Base-by-base conservation (phyloP, 64 coral and sea anemone species). In the Dendronephthya gigantea region DNA sequence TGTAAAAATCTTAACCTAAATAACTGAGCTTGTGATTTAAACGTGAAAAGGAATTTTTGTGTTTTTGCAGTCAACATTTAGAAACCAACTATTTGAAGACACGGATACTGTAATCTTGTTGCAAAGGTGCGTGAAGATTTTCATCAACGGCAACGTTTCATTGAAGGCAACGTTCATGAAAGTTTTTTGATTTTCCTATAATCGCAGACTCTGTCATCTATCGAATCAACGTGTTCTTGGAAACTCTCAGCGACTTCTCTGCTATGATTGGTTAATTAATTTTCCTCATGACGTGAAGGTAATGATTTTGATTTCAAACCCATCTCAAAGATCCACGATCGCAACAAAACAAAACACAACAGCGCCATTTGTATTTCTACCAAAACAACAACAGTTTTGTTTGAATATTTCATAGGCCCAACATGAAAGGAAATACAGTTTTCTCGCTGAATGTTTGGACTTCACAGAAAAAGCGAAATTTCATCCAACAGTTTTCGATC, bases 71-170 rank as follows among this genome's bases (percentile, higher is more conserved):
- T 39, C 93, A 14, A 91, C 93, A 50, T 97, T 97, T 50, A 90
- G 87, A 35, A 85, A 83, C 30, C 89, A 97, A 31, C 90, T 97
- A 84, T 97, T 97, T 88, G 85, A 90, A 70, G 91, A 97, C 82
- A 79, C 85, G 19, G 94, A 97, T 35, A 92, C 90, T 17, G 30
- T 93, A 32, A 81, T 93, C 19, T 81, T 97, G 52, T 82, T 97
- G 17, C 91, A 97, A 86, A 93, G 94, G 94, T 92, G 62, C 39
- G 33, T 45, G 41, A 11, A 11, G 36, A 49, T 40, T 4, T 9
- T 47, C 22, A 33, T 34, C 22, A 74, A 28, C 68, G 32, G 22
- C 11, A 30, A 10, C 22, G 22, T 27, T 74, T 25, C 68, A 35
- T 74, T 52, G 50, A 52, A 62, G 25, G 55, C 12, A 7, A 39